Conservation (phyloP, 1,140 invertebrate species). For the Sipha flava region DNA sequence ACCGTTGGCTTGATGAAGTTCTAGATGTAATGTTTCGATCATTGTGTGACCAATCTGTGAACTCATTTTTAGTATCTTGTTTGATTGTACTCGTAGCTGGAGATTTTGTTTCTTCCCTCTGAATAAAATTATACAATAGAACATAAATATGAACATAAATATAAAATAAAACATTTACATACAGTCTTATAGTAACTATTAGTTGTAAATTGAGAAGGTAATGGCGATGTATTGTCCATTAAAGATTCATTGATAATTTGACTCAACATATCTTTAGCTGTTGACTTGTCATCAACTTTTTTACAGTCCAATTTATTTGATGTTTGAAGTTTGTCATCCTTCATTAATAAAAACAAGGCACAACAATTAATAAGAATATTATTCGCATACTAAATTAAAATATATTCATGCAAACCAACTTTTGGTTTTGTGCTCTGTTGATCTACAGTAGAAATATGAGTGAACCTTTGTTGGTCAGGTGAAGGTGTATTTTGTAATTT, state of each 20-base stretch:
- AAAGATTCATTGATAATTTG: constrained; percentile 43
- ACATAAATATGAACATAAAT: neutral
- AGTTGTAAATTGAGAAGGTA: constrained; percentile 11
- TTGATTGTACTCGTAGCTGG: neutral
- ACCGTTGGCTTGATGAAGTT: neutral
- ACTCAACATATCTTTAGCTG: constrained; percentile 45
- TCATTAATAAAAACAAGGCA: neutral
- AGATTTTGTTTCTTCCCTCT: constrained; percentile 1
- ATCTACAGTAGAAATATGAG: neutral
- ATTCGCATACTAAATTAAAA: neutral
- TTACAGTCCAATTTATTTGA: constrained; percentile 5
- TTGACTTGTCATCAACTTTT: constrained; percentile 40
- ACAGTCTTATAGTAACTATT: constrained; percentile 20
- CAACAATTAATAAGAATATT: neutral
- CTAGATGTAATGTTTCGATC: neutral
- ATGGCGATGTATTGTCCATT: constrained; percentile 3
- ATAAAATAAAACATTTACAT: neutral
- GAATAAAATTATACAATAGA: neutral
- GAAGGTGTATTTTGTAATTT: neutral
- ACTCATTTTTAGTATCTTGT: neutral
- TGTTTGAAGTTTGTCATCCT: neutral
- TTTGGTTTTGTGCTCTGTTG: neutral
- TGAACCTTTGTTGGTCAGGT: neutral
- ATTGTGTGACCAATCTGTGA: neutral
- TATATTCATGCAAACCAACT: neutral